These are phyloP conservation scores for Chamaetylas fuelleborni DNA, from an alignment of 2,113 vertebrate species.

Conservation along the genomic window DNA sequence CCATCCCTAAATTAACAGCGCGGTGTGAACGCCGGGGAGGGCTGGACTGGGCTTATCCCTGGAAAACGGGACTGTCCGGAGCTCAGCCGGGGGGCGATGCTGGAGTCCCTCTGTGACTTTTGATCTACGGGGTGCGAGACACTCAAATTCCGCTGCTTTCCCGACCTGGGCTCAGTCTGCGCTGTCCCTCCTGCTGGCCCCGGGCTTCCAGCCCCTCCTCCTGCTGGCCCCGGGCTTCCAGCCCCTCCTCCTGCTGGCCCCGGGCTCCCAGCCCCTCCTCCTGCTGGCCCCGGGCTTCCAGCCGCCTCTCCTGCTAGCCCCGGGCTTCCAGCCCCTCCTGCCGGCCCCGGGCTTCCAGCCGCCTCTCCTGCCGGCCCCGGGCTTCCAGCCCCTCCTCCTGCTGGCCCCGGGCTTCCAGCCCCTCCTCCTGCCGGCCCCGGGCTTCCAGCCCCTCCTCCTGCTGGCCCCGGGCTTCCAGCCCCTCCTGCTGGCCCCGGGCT, in stretches of 20 bases:
- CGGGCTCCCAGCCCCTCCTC: too few relatives aligned
- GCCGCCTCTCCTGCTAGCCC: too few relatives aligned
- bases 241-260: neutral
- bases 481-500: neutral
- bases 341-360: neutral
- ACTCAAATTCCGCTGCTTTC: neutral
- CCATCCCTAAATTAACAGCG: neutral
- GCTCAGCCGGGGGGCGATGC: neutral
- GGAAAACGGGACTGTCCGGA: neutral
- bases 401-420: neutral
- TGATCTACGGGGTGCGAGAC: neutral
- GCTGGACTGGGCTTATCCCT: neutral
- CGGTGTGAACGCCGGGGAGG: accelerated
- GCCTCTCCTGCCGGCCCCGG: neutral
- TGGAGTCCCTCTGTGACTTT: neutral
- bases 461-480: neutral
- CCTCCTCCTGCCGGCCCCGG: neutral
- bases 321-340: neutral
- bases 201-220: neutral
- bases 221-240: neutral
- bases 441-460: neutral
- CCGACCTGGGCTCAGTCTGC: neutral
- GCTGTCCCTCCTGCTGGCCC: neutral
- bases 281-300: neutral
- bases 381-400: too few relatives aligned